Percentiles rank a stretch among this genome's conserved stretches.
These are phyloP conservation scores for Neoarius graeffei DNA, from an alignment of 2,113 vertebrate species.

Conservation along the genomic window DNA sequence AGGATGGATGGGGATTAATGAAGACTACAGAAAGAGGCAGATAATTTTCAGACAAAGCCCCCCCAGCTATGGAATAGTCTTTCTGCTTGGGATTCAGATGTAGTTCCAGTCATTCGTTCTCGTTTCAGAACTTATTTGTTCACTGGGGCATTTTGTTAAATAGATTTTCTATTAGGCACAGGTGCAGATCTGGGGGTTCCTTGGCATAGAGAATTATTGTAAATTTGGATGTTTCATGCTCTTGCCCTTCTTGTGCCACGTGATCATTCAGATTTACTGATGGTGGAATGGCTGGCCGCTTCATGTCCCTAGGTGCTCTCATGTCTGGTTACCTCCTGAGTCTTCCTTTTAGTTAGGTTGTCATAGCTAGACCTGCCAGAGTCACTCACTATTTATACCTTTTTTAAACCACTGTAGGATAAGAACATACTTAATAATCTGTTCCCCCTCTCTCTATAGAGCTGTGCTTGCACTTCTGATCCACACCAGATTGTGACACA, in stretches of 20 bases:
- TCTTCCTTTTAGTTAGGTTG: background rate
- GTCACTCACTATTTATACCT: background rate
- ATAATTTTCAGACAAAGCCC: background rate
- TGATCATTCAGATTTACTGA: background rate
- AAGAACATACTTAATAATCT: background rate
- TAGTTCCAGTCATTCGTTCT: background rate
- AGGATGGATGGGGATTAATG: background rate
- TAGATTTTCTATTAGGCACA: background rate
- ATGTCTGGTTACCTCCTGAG: background rate
- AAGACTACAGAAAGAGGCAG: background rate
- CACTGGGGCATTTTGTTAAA: background rate
- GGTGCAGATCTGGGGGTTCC: background rate
- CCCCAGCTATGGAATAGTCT: background rate
- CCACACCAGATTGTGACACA: background rate
- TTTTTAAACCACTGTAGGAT: background rate
- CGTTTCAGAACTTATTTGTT: background rate
- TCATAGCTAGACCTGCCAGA: background rate
- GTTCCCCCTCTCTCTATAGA: background rate
- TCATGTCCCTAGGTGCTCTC: background rate
- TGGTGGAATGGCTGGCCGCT: background rate
- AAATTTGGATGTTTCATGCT: background rate
- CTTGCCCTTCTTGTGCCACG: background rate
- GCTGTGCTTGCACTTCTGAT: background rate
- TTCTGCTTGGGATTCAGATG: background rate
- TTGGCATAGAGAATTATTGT: too few relatives aligned